A percentile compares a stretch with the other conserved stretches of the same genome.
Evolutionary conservation across 2,888 invertebrate genomes (phyloP).

Genomic region (Hofmannophila pseudospretella): DNA sequence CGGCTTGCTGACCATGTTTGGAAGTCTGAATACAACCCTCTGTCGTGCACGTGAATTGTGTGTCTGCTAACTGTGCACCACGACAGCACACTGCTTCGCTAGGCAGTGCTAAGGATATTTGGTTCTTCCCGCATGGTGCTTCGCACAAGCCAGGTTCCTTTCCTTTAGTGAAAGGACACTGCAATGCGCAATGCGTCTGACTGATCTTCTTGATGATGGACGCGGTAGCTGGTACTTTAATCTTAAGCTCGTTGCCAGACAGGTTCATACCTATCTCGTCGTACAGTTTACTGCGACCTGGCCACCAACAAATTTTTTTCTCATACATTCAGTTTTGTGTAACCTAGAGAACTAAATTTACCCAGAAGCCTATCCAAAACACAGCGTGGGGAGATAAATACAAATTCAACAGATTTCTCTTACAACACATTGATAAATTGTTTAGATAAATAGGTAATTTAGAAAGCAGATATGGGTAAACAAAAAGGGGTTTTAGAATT

Average conservation of each 20-base stretch:
- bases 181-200: constrained; percentile 62
- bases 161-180: constrained; percentile 47
- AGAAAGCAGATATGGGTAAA: too few relatives aligned
- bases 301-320: constrained; percentile 59
- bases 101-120: constrained; percentile 58
- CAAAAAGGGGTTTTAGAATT: too few relatives aligned
- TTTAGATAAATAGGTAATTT: too few relatives aligned
- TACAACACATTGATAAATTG: too few relatives aligned
- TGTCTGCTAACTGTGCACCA: constrained; percentile 47
- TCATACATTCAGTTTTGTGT: constrained; percentile 23
- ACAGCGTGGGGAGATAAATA: too few relatives aligned
- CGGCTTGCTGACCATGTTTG: constrained; percentile 50
- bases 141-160: constrained; percentile 40
- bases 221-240: constrained; percentile 60
- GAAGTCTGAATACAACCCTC: constrained; percentile 56
- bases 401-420: too few relatives aligned
- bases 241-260: constrained; percentile 66
- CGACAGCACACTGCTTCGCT: constrained; percentile 52
- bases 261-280: constrained; percentile 68
- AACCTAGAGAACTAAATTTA: too few relatives aligned
- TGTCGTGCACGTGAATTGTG: constrained; percentile 65
- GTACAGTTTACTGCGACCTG: constrained; percentile 68
- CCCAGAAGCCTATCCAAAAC: too few relatives aligned
- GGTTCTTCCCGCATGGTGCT: constrained; percentile 64
- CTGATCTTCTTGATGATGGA: constrained; percentile 68